These are phyloP conservation scores for Brachyptera risi DNA, from an alignment of 2,888 invertebrate species.

Conservation along the genomic window DNA sequence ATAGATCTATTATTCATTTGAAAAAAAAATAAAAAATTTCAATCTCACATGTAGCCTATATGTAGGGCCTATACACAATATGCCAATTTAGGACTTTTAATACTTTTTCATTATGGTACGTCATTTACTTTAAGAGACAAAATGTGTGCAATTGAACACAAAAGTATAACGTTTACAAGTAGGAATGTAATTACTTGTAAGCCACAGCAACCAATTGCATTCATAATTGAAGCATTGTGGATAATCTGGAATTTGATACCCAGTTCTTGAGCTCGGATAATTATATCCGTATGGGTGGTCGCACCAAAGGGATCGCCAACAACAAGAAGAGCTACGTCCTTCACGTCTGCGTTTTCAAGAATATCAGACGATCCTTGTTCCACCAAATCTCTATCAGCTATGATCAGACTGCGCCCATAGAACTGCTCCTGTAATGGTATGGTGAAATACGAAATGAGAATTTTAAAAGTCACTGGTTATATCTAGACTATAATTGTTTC, in stretches of 20 bases:
- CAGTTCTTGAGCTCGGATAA: conserved; percentile 80
- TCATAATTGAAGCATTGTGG: conserved; percentile 97
- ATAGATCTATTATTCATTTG: no score
- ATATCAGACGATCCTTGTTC: conserved; percentile 86
- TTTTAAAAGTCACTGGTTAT: not conserved
- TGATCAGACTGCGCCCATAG: conserved; percentile 72
- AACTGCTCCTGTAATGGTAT: conserved; percentile 78
- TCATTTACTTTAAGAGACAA: no score
- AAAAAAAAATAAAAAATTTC: no score
- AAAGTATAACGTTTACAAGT: no score
- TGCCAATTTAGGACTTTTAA: no score
- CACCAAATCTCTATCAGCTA: conserved; percentile 93
- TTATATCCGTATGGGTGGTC: conserved; percentile 95
- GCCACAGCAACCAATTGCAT: conserved; percentile 94
- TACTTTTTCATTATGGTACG: no score
- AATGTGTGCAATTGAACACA: no score
- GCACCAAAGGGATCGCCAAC: conserved; percentile 99
- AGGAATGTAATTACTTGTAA: conserved; percentile 55
- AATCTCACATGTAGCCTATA: no score
- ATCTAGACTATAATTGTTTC: no score
- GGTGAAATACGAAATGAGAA: not conserved
- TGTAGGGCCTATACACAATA: no score
- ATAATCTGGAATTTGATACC: conserved; percentile 73
- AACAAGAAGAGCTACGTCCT: conserved; percentile 85
- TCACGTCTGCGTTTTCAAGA: conserved; percentile 63